These are phyloP conservation scores for Piprites chloris DNA, from an alignment of 2,113 vertebrate species.

Conservation along the genomic window DNA sequence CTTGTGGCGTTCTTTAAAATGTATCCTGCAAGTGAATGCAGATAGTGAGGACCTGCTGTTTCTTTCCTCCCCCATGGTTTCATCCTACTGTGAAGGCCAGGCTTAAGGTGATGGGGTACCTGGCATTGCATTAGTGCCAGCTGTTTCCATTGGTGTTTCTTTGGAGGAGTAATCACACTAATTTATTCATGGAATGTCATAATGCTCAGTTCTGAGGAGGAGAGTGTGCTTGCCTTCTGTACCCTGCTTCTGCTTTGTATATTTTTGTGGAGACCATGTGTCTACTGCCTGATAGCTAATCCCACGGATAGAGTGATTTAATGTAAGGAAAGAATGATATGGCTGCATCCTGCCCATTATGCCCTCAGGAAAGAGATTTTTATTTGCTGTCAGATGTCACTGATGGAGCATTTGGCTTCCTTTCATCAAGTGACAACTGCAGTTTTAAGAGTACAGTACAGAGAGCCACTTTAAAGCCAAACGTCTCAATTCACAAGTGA, in stretches of 20 bases:
- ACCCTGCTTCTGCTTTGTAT: slow-evolving; percentile 50
- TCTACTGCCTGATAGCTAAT: slow-evolving; percentile 66
- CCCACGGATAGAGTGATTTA: slow-evolving; percentile 58
- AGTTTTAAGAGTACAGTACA: slow-evolving; percentile 60
- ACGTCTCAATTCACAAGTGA: slow-evolving; percentile 69
- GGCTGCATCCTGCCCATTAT: slow-evolving; percentile 69
- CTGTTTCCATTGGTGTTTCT: slow-evolving; percentile 53
- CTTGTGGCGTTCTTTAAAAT: not conserved
- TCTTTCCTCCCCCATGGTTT: not conserved
- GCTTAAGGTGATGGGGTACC: not conserved
- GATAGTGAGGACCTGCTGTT: not conserved
- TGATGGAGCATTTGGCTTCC: slow-evolving; percentile 67
- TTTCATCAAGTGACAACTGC: slow-evolving; percentile 62
- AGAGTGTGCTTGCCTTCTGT: slow-evolving; percentile 36
- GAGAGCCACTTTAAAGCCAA: slow-evolving; percentile 74
- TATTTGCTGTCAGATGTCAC: slow-evolving; percentile 68
- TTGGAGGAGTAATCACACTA: slow-evolving; percentile 32
- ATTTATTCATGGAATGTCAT: slow-evolving; percentile 52
- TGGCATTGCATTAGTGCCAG: slow-evolving; percentile 20
- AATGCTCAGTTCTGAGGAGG: slow-evolving; percentile 25
- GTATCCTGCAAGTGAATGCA: not conserved
- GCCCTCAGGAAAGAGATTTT: slow-evolving; percentile 67
- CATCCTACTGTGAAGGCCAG: not conserved
- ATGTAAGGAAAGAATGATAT: slow-evolving; percentile 58
- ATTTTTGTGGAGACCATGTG: slow-evolving; percentile 49